Base-by-base conservation (phyloP, 2,113 vertebrate species). In the Pygathrix nemaeus region DNA sequence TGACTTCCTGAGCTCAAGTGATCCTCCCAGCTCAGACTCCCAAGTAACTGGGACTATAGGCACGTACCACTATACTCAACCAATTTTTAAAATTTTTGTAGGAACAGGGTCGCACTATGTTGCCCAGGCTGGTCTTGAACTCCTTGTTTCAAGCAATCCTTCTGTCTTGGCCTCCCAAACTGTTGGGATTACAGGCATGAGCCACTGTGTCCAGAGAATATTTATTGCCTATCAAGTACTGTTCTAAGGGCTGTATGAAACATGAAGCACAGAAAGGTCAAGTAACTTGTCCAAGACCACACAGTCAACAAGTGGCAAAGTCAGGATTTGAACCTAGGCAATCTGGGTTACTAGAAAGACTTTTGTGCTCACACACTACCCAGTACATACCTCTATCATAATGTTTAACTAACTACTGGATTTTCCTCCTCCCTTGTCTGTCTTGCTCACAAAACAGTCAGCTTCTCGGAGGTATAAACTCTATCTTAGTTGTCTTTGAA, bases 401-500 rank as follows among this genome's bases (percentile, higher is more conserved):
- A 91, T 57, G 13, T 72, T 96, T 57, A 70, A 72, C 27, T 64
- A n/a, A 72, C 27, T 64, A 40, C 0, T 72, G 23, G 21, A 45
- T 80, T 95, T 83, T 94, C 40, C 48, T 38, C 43, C 61, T 84
- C 14, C 43, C 38, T 45, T 61, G 35, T 52, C 50, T 57, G 66
- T 50, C 55, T 81, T 35, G 14, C 59, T 85, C 70, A 80, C 0
- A 3, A 84, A 92, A 94, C 1, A n/a, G 16, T 55, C 79, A 90
- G 50, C 75, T 85, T 93, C 78, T 96, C 81, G 2, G 95, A 88
- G 70, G n/a, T 59, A 93, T 52, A 94, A 94, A 90, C 38, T 59
- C 3, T 35, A 75, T 16, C 90, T 87, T 94, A 70, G 1, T 93
- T 23, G 35, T 70, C 35, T 94, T 68, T 88, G 43, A 88, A 64